A percentile compares a stretch with the other conserved stretches of the same genome.
phyloP scores from a whole-genome alignment of 2,888 invertebrate species.

The Lymantria monacha region DNA sequence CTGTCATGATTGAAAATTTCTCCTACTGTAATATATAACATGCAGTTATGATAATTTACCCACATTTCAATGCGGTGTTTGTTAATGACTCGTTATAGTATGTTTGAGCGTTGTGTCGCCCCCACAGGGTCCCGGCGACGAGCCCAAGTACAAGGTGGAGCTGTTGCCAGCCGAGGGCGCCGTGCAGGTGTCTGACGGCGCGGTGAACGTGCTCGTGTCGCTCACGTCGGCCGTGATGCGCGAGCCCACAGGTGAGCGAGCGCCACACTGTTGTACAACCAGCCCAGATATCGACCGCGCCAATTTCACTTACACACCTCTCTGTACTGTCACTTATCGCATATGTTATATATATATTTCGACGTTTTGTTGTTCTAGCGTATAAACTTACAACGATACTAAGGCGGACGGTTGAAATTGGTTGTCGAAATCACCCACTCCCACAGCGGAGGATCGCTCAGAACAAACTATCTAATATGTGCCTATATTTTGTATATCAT shows the following conservation, averaged over 20 bases:
- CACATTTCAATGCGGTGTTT: too few relatives aligned
- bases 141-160: constrained; percentile 89
- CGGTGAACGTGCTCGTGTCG: constrained; percentile 91
- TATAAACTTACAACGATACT: constrained; percentile 25
- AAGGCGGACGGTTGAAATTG: constrained; percentile 56
- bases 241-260: constrained; percentile 84
- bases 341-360: constrained; percentile 8
- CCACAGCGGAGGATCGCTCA: constrained; percentile 46
- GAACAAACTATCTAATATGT: constrained; percentile 78
- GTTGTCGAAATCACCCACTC: constrained; percentile 65
- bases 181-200: constrained; percentile 90
- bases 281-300: constrained; percentile 47
- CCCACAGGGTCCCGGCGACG: constrained; percentile 62
- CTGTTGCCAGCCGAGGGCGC: constrained; percentile 93
- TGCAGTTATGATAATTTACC: too few relatives aligned
- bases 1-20: too few relatives aligned
- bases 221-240: constrained; percentile 97
- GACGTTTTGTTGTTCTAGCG: constrained; percentile 27
- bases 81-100: too few relatives aligned
- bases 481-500: constrained; percentile 37
- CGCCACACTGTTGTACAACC: neutral
- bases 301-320: constrained; percentile 52
- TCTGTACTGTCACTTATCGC: constrained; percentile 20
- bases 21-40: too few relatives aligned
- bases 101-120: too few relatives aligned